Base-by-base conservation (phyloP, 2,797 vertebrate genomes). In the Semotilus atromaculatus region DNA sequence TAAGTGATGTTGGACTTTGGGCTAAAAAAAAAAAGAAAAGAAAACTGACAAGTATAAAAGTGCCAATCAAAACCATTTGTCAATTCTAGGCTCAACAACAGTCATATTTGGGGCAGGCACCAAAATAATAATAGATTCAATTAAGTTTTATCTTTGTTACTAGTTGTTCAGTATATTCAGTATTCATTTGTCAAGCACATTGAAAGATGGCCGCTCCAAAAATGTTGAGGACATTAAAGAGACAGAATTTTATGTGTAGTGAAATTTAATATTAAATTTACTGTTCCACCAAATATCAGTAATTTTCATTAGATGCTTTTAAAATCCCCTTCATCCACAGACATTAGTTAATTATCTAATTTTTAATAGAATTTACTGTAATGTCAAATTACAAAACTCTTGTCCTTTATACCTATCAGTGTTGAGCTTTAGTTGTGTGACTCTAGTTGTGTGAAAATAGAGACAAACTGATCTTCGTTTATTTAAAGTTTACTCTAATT, bases 391-490 rank as follows among this genome's bases (percentile, higher is more conserved):
- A 18, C 23, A 0, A 68, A 71, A 26, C 68, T 29, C 14, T 2
- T 72, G 9, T 19, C 2, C 18, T 11, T 67, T n/a, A n/a, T n/a
- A n/a, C n/a, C n/a, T 34, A 18, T 40, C n/a, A 38, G 64, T 77
- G 21, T n/a, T 75, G 29, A 14, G 40, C 14, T 82, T 29, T 74
- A 23, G 55, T 7, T 75, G 45, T 73, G 80, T 48, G 68, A 73
- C 26, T 72, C 80, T n/a, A n/a, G n/a, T n/a, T n/a, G n/a, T n/a
- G n/a, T n/a, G n/a, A 45, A 82, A 82, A 34, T 23, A 11, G 2
- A 16, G 3, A 29, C 62, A 86, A 67, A 26, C 13, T 64, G 3
- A 75, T 36, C 76, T 72, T 72, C 0, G 19, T 5, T 51, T 51
- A 6, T 7, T 51, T 18, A 51, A 51, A 51, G 18, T 7, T 18